These are phyloP conservation scores for Rhorus exstirpatorius DNA, from an alignment of 2,888 invertebrate species.

Conservation along the genomic window DNA sequence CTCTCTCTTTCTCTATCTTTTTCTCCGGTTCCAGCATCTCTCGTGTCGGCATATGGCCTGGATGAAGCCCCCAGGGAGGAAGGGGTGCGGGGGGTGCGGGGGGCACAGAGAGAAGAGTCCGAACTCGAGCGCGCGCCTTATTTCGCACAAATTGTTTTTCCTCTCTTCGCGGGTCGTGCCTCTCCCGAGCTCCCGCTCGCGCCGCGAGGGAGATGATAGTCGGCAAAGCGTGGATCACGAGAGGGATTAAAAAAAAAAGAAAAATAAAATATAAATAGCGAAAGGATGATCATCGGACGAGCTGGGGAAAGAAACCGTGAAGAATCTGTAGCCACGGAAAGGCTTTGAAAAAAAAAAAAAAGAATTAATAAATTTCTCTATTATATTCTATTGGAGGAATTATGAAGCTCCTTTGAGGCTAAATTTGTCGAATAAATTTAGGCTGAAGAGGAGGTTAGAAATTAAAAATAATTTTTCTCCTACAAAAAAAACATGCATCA, in stretches of 20 bases:
- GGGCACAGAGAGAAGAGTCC: constrained; percentile 60
- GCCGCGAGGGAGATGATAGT: constrained; percentile 24
- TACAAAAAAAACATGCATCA: too few relatives aligned
- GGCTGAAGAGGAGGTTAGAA: constrained; percentile 21
- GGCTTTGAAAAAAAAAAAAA: neutral
- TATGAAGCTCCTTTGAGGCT: too few relatives aligned
- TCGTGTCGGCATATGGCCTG: constrained; percentile 81
- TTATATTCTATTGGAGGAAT: too few relatives aligned
- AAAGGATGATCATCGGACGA: constrained; percentile 33
- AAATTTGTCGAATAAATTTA: neutral
- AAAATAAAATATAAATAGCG: constrained; percentile 31
- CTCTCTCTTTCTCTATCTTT: constrained; percentile 59
- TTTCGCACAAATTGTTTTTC: constrained; percentile 83
- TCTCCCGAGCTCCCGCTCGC: constrained; percentile 27
- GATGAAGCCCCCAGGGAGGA: constrained; percentile 56
- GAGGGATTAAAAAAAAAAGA: constrained; percentile 20
- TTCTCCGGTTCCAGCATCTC: constrained; percentile 23
- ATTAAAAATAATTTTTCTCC: too few relatives aligned
- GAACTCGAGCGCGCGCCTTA: constrained; percentile 73
- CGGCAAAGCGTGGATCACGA: constrained; percentile 21
- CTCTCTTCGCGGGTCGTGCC: constrained; percentile 55
- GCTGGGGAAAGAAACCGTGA: neutral
- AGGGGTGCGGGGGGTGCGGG: constrained; percentile 39
- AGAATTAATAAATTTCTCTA: too few relatives aligned
- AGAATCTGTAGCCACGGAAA: neutral